These are phyloP conservation scores for Opisthocomus hoazin DNA, from an alignment of 2,113 vertebrate genomes.

Conservation along the genomic window DNA sequence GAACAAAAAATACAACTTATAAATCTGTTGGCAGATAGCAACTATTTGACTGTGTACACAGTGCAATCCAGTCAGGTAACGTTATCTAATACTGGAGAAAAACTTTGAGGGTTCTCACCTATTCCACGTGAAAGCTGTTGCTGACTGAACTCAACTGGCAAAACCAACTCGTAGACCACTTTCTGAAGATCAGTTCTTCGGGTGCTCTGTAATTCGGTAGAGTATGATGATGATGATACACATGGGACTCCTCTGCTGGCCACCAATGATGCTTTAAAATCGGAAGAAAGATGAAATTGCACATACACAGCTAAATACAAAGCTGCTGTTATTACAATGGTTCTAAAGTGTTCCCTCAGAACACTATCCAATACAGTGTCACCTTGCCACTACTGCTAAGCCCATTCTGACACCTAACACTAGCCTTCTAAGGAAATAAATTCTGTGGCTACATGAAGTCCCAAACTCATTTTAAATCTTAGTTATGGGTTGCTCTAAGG, in stretches of 20 bases:
- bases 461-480: background rate
- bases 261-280: slow-evolving; percentile 60
- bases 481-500: background rate
- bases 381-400: background rate
- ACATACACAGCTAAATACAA: background rate
- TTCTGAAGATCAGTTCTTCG: slow-evolving; percentile 59
- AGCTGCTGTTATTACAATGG: background rate
- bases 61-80: background rate
- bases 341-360: background rate
- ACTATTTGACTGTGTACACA: background rate
- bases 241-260: background rate
- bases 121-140: slow-evolving; percentile 49
- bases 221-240: background rate
- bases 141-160: slow-evolving; percentile 13
- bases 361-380: background rate
- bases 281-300: background rate
- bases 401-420: background rate
- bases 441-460: background rate
- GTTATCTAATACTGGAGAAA: background rate
- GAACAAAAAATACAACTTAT: background rate
- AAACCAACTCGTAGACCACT: background rate
- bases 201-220: slow-evolving; percentile 58
- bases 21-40: background rate
- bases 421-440: background rate
- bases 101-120: slow-evolving; percentile 33